Evolutionary conservation across 2,888 invertebrate species (phyloP).

Genomic region (Caradrina clavipalpis): DNA sequence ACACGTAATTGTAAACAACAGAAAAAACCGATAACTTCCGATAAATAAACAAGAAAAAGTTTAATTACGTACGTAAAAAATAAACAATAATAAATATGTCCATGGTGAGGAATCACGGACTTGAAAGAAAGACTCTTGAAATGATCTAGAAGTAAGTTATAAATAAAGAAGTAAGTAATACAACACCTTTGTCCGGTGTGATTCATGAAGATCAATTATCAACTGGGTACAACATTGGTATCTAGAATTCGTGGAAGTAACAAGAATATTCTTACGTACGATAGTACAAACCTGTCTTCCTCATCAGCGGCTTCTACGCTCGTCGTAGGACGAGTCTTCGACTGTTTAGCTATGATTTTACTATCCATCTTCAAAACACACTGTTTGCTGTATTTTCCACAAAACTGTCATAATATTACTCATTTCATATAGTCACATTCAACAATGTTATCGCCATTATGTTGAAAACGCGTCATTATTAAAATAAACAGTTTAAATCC

Average conservation of each 20-base stretch:
- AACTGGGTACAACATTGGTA: neutral
- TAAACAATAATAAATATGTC: neutral
- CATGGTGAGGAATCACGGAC: neutral
- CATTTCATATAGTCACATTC: conserved; percentile 36
- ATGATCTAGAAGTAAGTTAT: neutral
- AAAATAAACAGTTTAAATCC: conserved; percentile 18
- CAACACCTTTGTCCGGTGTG: neutral
- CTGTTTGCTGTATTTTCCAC: conserved; percentile 50
- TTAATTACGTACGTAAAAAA: neutral
- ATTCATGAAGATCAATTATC: neutral
- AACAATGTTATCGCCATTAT: conserved; percentile 23
- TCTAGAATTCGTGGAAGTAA: neutral
- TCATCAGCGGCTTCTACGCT: conserved; percentile 78
- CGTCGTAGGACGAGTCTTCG: conserved; percentile 72
- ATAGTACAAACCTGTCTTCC: conserved; percentile 80
- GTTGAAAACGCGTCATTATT: conserved; percentile 23
- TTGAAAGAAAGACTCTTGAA: neutral
- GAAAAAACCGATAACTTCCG: neutral
- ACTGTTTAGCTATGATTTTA: conserved; percentile 69
- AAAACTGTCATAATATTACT: conserved; percentile 57
- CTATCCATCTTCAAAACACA: conserved; percentile 80
- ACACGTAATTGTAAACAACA: neutral
- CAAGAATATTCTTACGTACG: conserved; percentile 30
- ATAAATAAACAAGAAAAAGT: neutral
- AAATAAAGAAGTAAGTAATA: conserved; percentile 4